phyloP scores from a whole-genome alignment of 2,797 vertebrate species.

The Manis pentadactyla region DNA sequence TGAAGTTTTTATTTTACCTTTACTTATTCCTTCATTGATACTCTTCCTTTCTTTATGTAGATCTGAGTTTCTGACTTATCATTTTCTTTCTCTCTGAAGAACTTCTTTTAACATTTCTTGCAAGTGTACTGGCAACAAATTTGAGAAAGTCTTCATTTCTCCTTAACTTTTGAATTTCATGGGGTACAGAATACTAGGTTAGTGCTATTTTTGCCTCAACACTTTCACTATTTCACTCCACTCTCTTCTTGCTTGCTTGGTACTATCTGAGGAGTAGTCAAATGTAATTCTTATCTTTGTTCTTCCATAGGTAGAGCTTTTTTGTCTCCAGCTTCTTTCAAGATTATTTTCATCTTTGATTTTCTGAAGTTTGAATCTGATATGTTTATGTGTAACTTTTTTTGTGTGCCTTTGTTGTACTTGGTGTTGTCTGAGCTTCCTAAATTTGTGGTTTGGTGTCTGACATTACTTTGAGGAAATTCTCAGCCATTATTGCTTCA shows the following conservation, averaged over 20 bases:
- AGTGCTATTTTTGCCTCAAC: background rate
- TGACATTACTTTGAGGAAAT: conserved; percentile 32
- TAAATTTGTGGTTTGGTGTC: background rate
- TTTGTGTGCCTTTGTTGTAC: background rate
- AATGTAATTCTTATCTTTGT: conserved; percentile 1
- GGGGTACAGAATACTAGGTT: background rate
- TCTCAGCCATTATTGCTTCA: background rate
- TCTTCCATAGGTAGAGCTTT: background rate
- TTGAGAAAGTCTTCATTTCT: background rate
- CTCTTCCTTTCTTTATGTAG: background rate
- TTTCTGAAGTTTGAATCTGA: conserved; percentile 37
- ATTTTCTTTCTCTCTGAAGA: background rate
- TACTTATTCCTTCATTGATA: background rate
- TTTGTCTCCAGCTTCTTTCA: background rate
- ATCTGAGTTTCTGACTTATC: background rate
- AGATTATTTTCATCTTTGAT: conserved; percentile 5
- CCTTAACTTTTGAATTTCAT: background rate
- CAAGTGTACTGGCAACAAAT: background rate
- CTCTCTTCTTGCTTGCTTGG: background rate
- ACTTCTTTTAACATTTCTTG: background rate
- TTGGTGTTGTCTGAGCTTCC: background rate
- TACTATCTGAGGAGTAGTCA: conserved; percentile 3
- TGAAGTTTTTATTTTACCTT: background rate
- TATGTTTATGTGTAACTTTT: background rate
- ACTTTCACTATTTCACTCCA: background rate